Evolutionary conservation across 2,113 vertebrate species (phyloP).

Genomic region (Bucco capensis): DNA sequence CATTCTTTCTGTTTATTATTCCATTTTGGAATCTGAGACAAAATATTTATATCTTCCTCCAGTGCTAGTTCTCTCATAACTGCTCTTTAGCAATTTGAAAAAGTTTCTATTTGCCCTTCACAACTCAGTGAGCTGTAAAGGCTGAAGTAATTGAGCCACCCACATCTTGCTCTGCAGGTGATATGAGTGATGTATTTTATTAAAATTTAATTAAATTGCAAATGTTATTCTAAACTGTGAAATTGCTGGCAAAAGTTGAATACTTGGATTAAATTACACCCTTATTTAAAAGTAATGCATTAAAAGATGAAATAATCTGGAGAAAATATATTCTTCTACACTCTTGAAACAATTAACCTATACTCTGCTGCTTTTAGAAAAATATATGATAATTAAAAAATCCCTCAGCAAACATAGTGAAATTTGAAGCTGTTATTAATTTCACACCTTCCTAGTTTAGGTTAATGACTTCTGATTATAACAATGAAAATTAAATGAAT

Average conservation of each 20-base stretch:
- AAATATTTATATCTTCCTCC: background rate
- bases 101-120: slow-evolving; percentile 40
- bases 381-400: background rate
- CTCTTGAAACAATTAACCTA: background rate
- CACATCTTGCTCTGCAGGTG: slow-evolving; percentile 12
- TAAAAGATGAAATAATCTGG: background rate
- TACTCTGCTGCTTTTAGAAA: background rate
- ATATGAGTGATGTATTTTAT: slow-evolving; percentile 39
- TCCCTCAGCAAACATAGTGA: background rate
- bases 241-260: slow-evolving; percentile 30
- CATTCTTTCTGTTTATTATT: background rate
- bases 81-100: background rate
- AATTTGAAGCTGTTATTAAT: background rate
- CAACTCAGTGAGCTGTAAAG: slow-evolving; percentile 47
- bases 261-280: background rate
- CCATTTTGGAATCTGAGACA: background rate
- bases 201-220: slow-evolving; percentile 55
- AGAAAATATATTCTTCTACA: background rate
- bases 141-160: slow-evolving; percentile 44
- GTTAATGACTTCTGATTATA: slow-evolving; percentile 12
- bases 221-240: slow-evolving; percentile 38
- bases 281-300: slow-evolving; percentile 12
- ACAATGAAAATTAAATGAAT: slow-evolving; percentile 22
- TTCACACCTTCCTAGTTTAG: slow-evolving; percentile 22
- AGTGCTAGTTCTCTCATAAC: background rate